phyloP scores from a whole-genome alignment of 1,140 invertebrate species.

The Eupristina koningsbergeri region DNA sequence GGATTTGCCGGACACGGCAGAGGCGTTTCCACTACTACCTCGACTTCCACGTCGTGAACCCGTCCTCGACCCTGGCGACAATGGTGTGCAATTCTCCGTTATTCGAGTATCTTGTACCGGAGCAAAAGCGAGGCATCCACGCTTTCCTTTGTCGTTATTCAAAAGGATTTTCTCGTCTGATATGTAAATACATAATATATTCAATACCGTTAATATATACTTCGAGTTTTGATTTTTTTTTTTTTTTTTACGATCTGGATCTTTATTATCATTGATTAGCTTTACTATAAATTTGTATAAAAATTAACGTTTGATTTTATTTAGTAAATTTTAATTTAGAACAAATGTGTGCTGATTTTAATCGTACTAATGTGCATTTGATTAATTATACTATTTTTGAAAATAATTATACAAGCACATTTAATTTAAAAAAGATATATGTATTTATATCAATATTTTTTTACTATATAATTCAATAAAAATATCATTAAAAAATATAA shows the following conservation, averaged over 20 bases:
- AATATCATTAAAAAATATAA: no score
- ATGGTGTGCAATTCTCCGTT: constrained; percentile 62
- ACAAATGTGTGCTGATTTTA: not conserved
- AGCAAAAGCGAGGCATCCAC: constrained; percentile 51
- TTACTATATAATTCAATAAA: no score
- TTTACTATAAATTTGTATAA: not conserved
- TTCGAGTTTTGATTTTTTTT: not conserved
- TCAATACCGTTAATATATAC: constrained; percentile 9
- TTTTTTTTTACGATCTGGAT: not conserved
- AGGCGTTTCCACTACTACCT: constrained; percentile 78
- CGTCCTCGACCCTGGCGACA: constrained; percentile 78
- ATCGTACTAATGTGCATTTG: no score
- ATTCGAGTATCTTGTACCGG: constrained; percentile 62
- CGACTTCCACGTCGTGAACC: constrained; percentile 79
- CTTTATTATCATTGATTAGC: not conserved
- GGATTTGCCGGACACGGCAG: constrained; percentile 75
- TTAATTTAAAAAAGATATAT: no score
- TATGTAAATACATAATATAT: constrained; percentile 41
- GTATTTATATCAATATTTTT: no score
- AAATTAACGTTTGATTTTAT: not conserved
- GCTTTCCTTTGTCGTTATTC: constrained; percentile 49
- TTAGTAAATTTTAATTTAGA: not conserved
- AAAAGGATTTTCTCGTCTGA: constrained; percentile 54
- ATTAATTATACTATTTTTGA: no score
- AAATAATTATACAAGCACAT: no score